Conservation (phyloP, 2,888 invertebrate species). For the Cabera pusaria region DNA sequence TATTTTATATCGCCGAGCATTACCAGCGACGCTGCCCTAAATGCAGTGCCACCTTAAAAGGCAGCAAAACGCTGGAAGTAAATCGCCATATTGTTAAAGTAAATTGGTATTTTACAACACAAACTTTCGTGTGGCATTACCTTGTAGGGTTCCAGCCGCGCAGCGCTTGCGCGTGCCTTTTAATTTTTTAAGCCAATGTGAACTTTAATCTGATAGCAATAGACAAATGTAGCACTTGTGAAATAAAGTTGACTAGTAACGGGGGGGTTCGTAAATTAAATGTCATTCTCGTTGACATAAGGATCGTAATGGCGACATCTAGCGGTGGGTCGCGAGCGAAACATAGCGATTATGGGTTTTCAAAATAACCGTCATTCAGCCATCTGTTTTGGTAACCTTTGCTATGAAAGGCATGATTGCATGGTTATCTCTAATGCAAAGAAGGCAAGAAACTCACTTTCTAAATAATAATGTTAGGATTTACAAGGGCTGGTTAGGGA, state of each 20-base stretch:
- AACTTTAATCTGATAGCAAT: slow-evolving; percentile 26
- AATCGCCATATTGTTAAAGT: slow-evolving; percentile 77
- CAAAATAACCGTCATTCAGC: slow-evolving; percentile 27
- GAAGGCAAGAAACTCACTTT: slow-evolving; percentile 10
- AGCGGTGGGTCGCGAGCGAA: slow-evolving; percentile 43
- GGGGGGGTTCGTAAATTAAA: slow-evolving; percentile 48
- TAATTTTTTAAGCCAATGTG: slow-evolving; percentile 22
- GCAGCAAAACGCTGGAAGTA: slow-evolving; percentile 66
- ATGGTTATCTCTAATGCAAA: slow-evolving; percentile 3
- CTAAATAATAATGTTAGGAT: too few species aligned
- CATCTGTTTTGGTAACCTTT: slow-evolving; percentile 5
- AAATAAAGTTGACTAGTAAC: slow-evolving; percentile 3
- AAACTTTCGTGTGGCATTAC: slow-evolving; percentile 64
- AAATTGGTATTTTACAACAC: slow-evolving; percentile 78
- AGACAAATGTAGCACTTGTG: slow-evolving; percentile 2
- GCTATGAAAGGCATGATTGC: slow-evolving; percentile 16
- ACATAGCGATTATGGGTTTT: slow-evolving; percentile 31
- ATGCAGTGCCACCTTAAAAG: slow-evolving; percentile 67
- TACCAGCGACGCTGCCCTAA: slow-evolving; percentile 63
- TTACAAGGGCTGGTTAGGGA: too few species aligned
- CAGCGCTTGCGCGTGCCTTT: slow-evolving; percentile 8
- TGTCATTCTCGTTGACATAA: slow-evolving; percentile 60
- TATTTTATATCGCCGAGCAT: slow-evolving; percentile 56
- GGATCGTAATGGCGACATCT: slow-evolving; percentile 63
- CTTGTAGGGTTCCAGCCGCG: slow-evolving; percentile 37